A percentile compares a stretch with the other conserved stretches of the same genome.
Conservation (phyloP, 1,140 invertebrate genomes). For the Drosophila ercepeae region DNA sequence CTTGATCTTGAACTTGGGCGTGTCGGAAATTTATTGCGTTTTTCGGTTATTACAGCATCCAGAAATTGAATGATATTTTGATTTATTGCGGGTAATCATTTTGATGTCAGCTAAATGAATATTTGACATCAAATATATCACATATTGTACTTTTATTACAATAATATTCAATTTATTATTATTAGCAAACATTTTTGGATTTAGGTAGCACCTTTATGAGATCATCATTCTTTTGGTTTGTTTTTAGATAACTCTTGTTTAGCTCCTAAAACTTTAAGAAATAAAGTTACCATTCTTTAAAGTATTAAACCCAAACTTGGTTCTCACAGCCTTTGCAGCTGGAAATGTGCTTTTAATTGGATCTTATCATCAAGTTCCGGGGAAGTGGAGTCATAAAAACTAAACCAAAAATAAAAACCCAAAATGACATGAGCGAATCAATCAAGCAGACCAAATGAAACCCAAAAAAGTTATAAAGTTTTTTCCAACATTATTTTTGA, state of each 20-base stretch:
- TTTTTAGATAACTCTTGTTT: too few relatives aligned
- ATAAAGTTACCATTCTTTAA: neutral
- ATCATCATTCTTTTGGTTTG: too few relatives aligned
- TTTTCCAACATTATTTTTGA: neutral
- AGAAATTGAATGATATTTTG: neutral
- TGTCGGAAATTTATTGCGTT: constrained; percentile 6
- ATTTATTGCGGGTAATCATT: neutral
- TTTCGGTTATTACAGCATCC: constrained; percentile 49
- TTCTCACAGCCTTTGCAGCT: neutral
- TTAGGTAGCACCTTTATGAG: too few relatives aligned
- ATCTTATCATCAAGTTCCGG: constrained; percentile 53
- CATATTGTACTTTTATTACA: too few relatives aligned
- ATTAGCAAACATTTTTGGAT: too few relatives aligned
- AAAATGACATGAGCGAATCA: constrained; percentile 56
- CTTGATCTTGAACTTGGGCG: constrained; percentile 77
- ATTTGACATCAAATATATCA: neutral
- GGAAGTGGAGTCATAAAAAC: constrained; percentile 40
- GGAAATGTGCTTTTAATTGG: constrained; percentile 70
- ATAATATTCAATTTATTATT: too few relatives aligned
- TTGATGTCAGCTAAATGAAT: neutral
- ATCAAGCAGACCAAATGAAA: constrained; percentile 35
- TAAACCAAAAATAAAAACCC: constrained; percentile 26
- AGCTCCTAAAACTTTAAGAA: too few relatives aligned
- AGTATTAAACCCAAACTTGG: neutral
- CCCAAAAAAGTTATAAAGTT: constrained; percentile 20